Percentiles rank a stretch among this genome's conserved stretches.
Conservation (phyloP, 2,888 invertebrate genomes). For the Cephonodes hylas region DNA sequence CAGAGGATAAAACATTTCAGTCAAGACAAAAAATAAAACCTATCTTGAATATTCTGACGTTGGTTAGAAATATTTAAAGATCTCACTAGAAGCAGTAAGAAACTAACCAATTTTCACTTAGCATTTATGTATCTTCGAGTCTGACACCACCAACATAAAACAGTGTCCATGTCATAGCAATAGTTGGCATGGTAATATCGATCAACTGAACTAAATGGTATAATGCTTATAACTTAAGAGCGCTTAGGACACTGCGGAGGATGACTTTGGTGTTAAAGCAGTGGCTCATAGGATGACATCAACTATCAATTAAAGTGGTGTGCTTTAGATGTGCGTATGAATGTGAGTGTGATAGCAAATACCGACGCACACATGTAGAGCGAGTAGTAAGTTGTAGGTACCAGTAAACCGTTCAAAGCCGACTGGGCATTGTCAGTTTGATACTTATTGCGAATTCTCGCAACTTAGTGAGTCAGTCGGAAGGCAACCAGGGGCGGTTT, state of each 20-base stretch:
- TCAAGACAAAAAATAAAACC: too few relatives aligned
- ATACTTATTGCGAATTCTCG: constrained; percentile 37
- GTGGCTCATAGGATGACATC: constrained; percentile 38
- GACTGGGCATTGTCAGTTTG: constrained; percentile 26
- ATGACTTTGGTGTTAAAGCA: not conserved
- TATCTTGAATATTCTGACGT: not conserved
- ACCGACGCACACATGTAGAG: constrained; percentile 35
- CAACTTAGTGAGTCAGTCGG: constrained; percentile 52
- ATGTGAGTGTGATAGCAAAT: constrained; percentile 34
- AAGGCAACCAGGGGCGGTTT: constrained; percentile 55
- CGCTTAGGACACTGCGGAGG: constrained; percentile 17
- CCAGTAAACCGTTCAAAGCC: constrained; percentile 26
- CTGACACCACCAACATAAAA: not conserved
- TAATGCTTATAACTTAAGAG: not conserved
- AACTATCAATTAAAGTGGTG: constrained; percentile 31
- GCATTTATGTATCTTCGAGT: not conserved
- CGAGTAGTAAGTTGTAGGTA: constrained; percentile 28
- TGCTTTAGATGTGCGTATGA: constrained; percentile 22
- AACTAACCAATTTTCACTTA: not conserved
- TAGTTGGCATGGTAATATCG: constrained; percentile 61
- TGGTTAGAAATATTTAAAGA: not conserved
- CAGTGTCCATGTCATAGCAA: constrained; percentile 16
- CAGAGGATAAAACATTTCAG: too few relatives aligned
- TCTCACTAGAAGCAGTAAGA: not conserved
- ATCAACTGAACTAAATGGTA: constrained; percentile 26